Conservation (phyloP, 2,113 vertebrate genomes). For the Leucopternis melanops region DNA sequence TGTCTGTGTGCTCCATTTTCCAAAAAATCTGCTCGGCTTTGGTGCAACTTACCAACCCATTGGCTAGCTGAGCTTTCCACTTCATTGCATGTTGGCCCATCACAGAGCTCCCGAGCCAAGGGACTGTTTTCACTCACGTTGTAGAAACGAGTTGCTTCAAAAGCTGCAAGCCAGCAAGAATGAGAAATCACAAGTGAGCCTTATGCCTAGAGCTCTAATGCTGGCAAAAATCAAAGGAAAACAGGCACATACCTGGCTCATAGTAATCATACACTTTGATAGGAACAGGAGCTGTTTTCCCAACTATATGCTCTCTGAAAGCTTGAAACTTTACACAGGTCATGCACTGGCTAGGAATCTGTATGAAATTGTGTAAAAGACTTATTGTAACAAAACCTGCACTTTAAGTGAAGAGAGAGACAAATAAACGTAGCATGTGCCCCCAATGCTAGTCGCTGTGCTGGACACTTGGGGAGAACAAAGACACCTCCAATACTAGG, state of each 20-base stretch:
- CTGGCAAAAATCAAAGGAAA: background rate
- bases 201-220: background rate
- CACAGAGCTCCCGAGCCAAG: conserved; percentile 85
- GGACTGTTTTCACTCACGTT: conserved; percentile 88
- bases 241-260: conserved; percentile 80
- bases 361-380: background rate
- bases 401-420: background rate
- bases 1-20: background rate
- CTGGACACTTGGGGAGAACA: background rate
- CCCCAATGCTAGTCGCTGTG: fast-evolving
- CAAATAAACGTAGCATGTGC: fast-evolving
- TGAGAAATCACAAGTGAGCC: background rate
- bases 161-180: conserved; percentile 69
- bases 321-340: conserved; percentile 88
- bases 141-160: conserved; percentile 92
- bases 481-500: background rate
- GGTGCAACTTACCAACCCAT: conserved; percentile 78
- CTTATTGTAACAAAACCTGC: background rate
- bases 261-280: conserved; percentile 94
- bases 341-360: conserved; percentile 93
- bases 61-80: conserved; percentile 86
- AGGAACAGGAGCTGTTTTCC: conserved; percentile 89
- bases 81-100: conserved; percentile 88
- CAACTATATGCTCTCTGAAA: conserved; percentile 87
- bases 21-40: background rate